These are phyloP conservation scores for Balanococcus diminutus DNA, from an alignment of 2,888 invertebrate genomes.

Conservation along the genomic window DNA sequence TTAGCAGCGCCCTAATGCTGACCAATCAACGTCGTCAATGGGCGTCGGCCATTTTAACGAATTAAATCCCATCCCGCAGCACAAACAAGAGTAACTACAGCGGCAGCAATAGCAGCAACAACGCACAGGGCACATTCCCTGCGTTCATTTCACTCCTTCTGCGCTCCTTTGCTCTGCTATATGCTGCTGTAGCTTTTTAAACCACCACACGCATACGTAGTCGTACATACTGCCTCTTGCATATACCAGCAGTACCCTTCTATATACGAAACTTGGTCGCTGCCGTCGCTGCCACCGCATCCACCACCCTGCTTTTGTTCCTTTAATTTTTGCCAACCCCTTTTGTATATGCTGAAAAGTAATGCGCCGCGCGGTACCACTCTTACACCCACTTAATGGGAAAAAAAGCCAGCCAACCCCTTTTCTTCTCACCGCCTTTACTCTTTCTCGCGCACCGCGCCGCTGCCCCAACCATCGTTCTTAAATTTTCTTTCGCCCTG, in stretches of 20 bases:
- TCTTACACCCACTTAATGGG: slow-evolving; percentile 44
- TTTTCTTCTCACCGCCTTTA: neutral
- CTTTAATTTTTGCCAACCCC: slow-evolving; percentile 51
- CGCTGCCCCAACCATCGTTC: neutral
- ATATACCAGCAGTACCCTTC: neutral
- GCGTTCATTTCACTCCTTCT: neutral
- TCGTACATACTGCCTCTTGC: neutral
- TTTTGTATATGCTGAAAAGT: slow-evolving; percentile 18
- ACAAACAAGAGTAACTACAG: neutral
- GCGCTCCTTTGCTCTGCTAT: neutral
- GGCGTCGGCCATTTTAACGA: slow-evolving; percentile 53
- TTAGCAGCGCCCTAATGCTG: neutral
- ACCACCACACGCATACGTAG: neutral
- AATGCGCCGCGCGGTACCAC: slow-evolving; percentile 26
- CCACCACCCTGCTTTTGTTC: slow-evolving; percentile 42
- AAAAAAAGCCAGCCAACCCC: slow-evolving; percentile 48
- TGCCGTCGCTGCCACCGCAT: neutral
- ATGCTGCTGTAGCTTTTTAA: no score
- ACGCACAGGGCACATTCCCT: neutral
- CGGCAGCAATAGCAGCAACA: neutral
- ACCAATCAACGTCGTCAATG: slow-evolving; percentile 48
- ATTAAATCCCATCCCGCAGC: slow-evolving; percentile 21
- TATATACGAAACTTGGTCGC: neutral
- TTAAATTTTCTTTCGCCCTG: slow-evolving; percentile 33
- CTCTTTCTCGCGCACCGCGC: neutral